Conservation (phyloP, 1,140 invertebrate genomes). For the Lordiphosa collinella region DNA sequence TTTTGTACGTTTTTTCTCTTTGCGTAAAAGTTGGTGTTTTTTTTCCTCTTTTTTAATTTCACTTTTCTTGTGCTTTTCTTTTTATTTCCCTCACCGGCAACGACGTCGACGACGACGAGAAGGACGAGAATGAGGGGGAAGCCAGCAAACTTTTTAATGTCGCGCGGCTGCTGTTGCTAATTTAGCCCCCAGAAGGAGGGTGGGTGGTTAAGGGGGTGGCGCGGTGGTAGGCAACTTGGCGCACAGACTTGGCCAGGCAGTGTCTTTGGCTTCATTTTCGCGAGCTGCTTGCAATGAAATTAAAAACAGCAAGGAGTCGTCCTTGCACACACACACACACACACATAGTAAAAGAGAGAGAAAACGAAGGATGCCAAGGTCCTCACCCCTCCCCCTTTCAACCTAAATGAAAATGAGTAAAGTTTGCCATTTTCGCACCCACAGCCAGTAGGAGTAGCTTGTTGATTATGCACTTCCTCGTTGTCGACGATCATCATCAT, state of each 20-base stretch:
- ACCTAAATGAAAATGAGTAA: conserved; percentile 65
- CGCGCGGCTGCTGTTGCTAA: conserved; percentile 70
- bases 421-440: conserved; percentile 69
- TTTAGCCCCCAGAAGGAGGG: conserved; percentile 36
- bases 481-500: conserved; percentile 20
- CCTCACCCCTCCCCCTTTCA: neutral
- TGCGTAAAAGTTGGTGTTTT: conserved; percentile 32
- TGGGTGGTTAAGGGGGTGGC: neutral
- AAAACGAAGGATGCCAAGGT: conserved; percentile 7
- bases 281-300: conserved; percentile 69
- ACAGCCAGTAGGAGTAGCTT: conserved; percentile 35
- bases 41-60: conserved; percentile 67
- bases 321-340: conserved; percentile 47
- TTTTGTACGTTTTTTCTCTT: conserved; percentile 22
- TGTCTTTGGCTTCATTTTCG: conserved; percentile 73
- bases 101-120: conserved; percentile 22
- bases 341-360: conserved; percentile 17
- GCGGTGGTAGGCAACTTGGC: conserved; percentile 35
- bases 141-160: conserved; percentile 74
- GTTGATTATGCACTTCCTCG: conserved; percentile 70
- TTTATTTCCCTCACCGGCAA: conserved; percentile 29
- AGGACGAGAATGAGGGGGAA: conserved; percentile 9
- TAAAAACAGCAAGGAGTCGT: conserved; percentile 76
- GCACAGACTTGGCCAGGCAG: conserved; percentile 61
- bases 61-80: conserved; percentile 64